Conservation (phyloP, 2,113 vertebrate species). For the Camelus bactrianus region DNA sequence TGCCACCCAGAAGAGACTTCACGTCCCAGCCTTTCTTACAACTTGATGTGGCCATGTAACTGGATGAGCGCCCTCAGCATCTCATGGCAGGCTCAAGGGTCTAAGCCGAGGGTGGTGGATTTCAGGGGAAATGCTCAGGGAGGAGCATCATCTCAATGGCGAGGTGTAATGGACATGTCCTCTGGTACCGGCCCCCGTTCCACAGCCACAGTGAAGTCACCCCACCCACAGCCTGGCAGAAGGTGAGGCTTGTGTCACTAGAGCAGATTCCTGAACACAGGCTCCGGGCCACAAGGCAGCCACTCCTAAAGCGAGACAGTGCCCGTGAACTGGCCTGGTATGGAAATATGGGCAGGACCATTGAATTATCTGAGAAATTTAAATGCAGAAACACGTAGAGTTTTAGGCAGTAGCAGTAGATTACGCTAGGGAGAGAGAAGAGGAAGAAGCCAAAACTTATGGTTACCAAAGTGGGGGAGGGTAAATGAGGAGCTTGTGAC, state of each 20-base stretch:
- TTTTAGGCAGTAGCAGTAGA: neutral
- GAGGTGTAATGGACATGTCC: neutral
- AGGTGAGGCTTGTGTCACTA: neutral
- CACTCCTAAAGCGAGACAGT: neutral
- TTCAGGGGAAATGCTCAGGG: neutral
- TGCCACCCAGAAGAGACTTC: neutral
- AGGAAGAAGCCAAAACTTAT: too few relatives aligned
- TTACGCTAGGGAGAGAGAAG: neutral
- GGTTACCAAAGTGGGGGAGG: too few relatives aligned
- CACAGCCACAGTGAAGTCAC: too few relatives aligned
- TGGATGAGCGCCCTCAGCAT: neutral
- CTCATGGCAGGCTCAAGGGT: neutral
- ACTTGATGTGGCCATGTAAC: neutral
- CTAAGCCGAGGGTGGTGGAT: neutral
- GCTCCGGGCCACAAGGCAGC: neutral
- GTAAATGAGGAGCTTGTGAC: too few relatives aligned
- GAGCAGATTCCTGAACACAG: neutral
- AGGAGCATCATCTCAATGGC: neutral
- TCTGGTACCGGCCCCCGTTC: neutral
- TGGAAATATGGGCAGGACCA: neutral
- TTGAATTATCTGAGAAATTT: neutral
- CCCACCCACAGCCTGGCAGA: neutral
- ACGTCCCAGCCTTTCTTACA: neutral
- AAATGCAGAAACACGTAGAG: neutral
- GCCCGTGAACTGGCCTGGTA: neutral